A percentile compares a stretch with the other conserved stretches of the same genome.
Conservation (phyloP, 2,113 vertebrate species). For the Dendropsophus ebraccatus region DNA sequence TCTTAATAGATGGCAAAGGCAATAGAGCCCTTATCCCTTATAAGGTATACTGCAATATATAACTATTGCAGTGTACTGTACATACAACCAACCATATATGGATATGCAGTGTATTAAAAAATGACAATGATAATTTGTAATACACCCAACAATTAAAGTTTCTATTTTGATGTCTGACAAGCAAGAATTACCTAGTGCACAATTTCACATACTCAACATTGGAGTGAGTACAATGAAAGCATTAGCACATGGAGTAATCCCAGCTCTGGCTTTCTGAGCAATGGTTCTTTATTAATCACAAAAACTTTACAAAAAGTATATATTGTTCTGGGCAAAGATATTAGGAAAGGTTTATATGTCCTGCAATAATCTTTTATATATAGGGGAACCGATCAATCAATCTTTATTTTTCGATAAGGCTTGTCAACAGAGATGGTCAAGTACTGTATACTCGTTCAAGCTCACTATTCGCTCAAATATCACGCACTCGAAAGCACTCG, state of each 20-base stretch:
- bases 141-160: no score
- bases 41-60: no score
- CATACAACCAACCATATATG: no score
- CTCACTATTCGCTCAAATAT: no score
- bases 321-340: slow-evolving; percentile 70
- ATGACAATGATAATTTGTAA: no score
- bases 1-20: no score
- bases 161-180: slow-evolving; percentile 63
- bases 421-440: no score
- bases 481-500: no score
- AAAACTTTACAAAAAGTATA: slow-evolving; percentile 75
- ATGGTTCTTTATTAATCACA: slow-evolving; percentile 80
- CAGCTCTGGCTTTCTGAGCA: slow-evolving; percentile 71
- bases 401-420: slow-evolving; percentile 69
- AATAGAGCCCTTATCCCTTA: no score
- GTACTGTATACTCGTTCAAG: no score
- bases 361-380: slow-evolving; percentile 69
- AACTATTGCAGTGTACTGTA: no score
- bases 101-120: no score
- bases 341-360: slow-evolving; percentile 76
- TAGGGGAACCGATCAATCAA: slow-evolving; percentile 71
- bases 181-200: slow-evolving; percentile 76
- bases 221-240: slow-evolving; percentile 74
- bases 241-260: slow-evolving; percentile 74
- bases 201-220: slow-evolving; percentile 79